Evolutionary conservation across 2,888 invertebrate genomes (phyloP), one percentile per base, ranked within the genome.

Genomic region (Synergus japonicus): DNA sequence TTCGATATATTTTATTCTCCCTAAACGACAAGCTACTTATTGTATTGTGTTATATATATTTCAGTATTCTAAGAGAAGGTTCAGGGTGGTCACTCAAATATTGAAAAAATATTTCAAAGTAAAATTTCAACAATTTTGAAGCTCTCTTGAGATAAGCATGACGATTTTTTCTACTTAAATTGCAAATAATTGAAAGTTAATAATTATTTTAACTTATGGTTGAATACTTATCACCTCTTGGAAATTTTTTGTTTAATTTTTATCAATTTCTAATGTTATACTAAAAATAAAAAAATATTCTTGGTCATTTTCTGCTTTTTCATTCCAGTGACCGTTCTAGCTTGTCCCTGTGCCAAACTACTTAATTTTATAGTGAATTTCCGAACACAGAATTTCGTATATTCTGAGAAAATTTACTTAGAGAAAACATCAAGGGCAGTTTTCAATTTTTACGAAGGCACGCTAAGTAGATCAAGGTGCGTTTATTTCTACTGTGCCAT

Each of bases 381-480:
- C 44, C 41, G 12, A 73, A 54, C 54, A 49, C 73, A 73, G 54
- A 73, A 54, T 69, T 73, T 73, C 73, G 54, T 54, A 41, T 73
- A 54, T 49, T 22, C 15, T 67, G 60, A 12, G 60, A 60, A 12
- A 13, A 67, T 67, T 5, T 46, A 46, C 44, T 44, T 18, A 66
- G 46, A 67, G 67, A 44, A 80, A 82, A 83, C 79, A 83, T 79
- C 46, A 76, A 83, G 84, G 83, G 86, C 85, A 86, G 83, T 83
- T 79, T 81, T 65, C 54, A 76, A 76, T 79, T 83, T 82, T 82
- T 79, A 81, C 43, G 78, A 85, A 85, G 86, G 86, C 86, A 86
- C 86, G 83, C 85, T 83, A 84, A 79, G 79, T 81, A 44, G n/a
- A 66, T 44, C 43, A 66, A 66, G 10, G 66, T 66, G 66, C 66